Base-by-base conservation (phyloP, 2,113 vertebrate species). In the Leptobrachium ailaonicum region DNA sequence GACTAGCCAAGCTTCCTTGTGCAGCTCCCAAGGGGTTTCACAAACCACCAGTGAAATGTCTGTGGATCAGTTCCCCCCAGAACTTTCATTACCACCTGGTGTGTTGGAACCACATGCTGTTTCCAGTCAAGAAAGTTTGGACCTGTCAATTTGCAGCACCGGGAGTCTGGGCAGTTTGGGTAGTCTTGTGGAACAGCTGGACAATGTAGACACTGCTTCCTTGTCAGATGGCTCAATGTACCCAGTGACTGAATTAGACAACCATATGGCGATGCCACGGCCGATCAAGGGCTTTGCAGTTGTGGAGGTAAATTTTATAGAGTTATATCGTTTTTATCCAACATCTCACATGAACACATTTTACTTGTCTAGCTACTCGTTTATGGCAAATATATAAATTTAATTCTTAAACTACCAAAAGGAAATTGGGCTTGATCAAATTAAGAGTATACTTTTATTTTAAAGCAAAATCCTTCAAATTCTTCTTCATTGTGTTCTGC, bases 251-350 rank as follows among this genome's bases (percentile, higher is more conserved):
- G 96, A 96, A 1, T 89, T 96, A 87, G 96, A 98, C 83, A 94
- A 91, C 85, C 96, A 95, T 79, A 90, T 89, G 0, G 89, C 93
- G 1, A 54, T 92, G 6, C 44, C 92, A 0, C 91, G 95, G 84
- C 96, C 96, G 47, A 98, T 99, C 89, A 99, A 96, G 84, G 98
- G 98, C 71, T 99, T 98, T 2, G 98, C 98, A 3, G 97, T 98
- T 0, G 97, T 99, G 82, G 98, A 98, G 96, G 97, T 99, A 89
- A 89, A 10, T 5, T 3, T 70, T 7, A 11, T 3, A 7, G 56
- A 58, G 6, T 53, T 58, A 11, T 50, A 4, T 50, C 47, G 8
- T 50, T 4, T 4, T 50, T 8, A 50, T 50, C 8, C 4, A 50
- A 50, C 47, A 5, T 50, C 47, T 50, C 47, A 32, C 47, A 50